phyloP scores from a whole-genome alignment of 2,888 invertebrate genomes.

The Drosophila testacea region DNA sequence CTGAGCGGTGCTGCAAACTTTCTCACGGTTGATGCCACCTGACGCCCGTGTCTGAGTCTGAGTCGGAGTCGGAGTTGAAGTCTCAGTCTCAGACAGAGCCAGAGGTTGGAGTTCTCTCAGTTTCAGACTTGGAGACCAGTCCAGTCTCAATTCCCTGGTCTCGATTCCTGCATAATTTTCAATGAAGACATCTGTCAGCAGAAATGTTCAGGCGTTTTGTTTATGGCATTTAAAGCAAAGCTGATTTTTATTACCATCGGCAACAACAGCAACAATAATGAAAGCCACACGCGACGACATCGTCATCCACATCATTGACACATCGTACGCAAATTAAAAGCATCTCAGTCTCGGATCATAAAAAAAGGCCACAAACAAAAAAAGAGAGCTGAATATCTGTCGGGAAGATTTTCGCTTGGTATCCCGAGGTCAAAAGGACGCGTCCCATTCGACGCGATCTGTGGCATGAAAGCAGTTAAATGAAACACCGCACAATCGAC shows the following conservation, averaged over 20 bases:
- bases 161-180: slow-evolving; percentile 71
- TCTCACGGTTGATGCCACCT: slow-evolving; percentile 74
- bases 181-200: slow-evolving; percentile 84
- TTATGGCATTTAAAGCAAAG: slow-evolving; percentile 78
- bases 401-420: not conserved
- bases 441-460: slow-evolving; percentile 82
- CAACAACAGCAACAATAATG: slow-evolving; percentile 44
- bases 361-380: slow-evolving; percentile 33
- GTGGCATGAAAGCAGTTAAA: slow-evolving; percentile 80
- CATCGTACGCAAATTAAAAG: slow-evolving; percentile 81
- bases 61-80: not conserved
- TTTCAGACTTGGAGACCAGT: slow-evolving; percentile 8
- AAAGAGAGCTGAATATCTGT: slow-evolving; percentile 4
- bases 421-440: slow-evolving; percentile 83
- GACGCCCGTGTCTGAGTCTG: slow-evolving; percentile 55
- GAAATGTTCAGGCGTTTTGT: slow-evolving; percentile 81
- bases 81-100: slow-evolving; percentile 1
- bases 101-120: slow-evolving; percentile 3
- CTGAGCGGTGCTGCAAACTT: slow-evolving; percentile 63
- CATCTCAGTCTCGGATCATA: slow-evolving; percentile 68
- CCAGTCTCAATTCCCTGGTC: slow-evolving; percentile 13
- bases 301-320: slow-evolving; percentile 77
- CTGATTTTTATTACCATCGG: slow-evolving; percentile 78
- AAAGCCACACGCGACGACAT: slow-evolving; percentile 71
- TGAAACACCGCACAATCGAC: slow-evolving; percentile 75